phyloP scores from a whole-genome alignment of 2,888 invertebrate genomes.

The Epirrhoe tristata region DNA sequence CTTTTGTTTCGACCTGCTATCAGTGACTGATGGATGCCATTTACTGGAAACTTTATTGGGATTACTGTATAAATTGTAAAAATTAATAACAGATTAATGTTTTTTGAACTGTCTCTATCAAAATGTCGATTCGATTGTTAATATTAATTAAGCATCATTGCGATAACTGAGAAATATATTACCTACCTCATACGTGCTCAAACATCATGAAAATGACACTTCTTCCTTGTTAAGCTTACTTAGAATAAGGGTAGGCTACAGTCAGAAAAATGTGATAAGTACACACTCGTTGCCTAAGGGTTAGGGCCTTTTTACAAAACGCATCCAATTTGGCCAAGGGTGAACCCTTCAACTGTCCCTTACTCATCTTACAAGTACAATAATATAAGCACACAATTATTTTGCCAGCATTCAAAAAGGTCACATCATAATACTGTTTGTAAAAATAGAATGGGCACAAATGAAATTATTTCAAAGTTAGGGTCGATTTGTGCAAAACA shows the following conservation, averaged over 20 bases:
- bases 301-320: too few species aligned
- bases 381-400: background rate
- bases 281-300: too few species aligned
- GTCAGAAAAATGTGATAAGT: too few species aligned
- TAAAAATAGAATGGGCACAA: background rate
- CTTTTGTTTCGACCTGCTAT: constrained; percentile 13
- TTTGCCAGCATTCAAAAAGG: background rate
- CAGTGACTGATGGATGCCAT: constrained; percentile 26
- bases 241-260: too few species aligned
- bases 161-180: background rate
- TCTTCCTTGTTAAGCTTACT: too few species aligned
- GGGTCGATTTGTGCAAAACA: background rate
- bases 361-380: background rate
- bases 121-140: background rate
- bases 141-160: background rate
- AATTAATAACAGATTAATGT: background rate
- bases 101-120: background rate
- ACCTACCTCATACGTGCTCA: too few species aligned
- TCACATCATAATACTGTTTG: background rate
- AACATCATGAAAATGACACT: too few species aligned
- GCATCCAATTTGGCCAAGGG: background rate
- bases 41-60: constrained; percentile 4
- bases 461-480: background rate
- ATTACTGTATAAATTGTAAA: constrained; percentile 14
- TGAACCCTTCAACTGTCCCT: background rate